Percentiles rank a stretch among this genome's conserved stretches.
Conservation (phyloP, 2,888 invertebrate species). For the Didymodactylos carnosus region DNA sequence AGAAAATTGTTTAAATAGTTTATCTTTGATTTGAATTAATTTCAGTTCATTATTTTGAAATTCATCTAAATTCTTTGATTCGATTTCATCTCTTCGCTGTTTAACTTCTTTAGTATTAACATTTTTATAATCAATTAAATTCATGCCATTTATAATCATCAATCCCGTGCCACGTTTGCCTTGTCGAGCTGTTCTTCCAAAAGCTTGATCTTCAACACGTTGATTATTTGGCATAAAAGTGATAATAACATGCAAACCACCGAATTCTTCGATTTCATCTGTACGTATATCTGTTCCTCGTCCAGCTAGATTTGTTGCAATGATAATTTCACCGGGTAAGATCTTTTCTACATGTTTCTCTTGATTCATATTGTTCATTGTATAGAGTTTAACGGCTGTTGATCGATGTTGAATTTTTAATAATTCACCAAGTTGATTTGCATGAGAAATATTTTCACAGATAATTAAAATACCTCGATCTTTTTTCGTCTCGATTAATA, state of each 20-base stretch:
- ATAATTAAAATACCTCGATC: conserved; percentile 9
- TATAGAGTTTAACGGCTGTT: conserved; percentile 1
- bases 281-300: conserved; percentile 16
- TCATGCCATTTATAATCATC: conserved; percentile 15
- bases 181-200: conserved; percentile 17
- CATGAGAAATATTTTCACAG: conserved; percentile 15
- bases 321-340: conserved; percentile 13
- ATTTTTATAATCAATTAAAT: background rate
- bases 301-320: conserved; percentile 17
- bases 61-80: background rate
- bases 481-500: conserved; percentile 18
- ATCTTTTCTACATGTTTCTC: conserved; percentile 10
- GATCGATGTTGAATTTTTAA: background rate
- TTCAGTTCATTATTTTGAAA: background rate
- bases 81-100: background rate
- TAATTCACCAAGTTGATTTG: background rate
- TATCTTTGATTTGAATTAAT: background rate
- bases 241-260: conserved; percentile 17
- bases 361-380: conserved; percentile 10
- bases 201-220: conserved; percentile 17
- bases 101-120: background rate
- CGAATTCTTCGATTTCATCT: conserved; percentile 11
- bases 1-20: background rate
- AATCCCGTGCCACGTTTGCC: conserved; percentile 16
- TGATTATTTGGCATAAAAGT: conserved; percentile 16